Evolutionary conservation across 92 coral and sea anemone species (phyloP).

Genomic region (Galaxea fascicularis): DNA sequence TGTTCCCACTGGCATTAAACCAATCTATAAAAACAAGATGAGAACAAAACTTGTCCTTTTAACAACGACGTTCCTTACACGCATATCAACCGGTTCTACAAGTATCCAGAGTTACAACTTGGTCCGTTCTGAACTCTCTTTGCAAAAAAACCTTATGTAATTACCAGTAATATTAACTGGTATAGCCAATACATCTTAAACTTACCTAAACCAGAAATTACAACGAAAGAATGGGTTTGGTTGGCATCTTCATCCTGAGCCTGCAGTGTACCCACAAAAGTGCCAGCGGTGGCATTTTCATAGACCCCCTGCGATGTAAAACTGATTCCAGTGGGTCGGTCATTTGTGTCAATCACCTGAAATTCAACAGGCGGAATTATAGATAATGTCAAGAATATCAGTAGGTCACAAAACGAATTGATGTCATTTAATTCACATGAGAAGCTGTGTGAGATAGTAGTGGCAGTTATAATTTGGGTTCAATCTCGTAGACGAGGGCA

Average conservation of each 20-base stretch:
- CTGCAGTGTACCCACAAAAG: conserved; percentile 64
- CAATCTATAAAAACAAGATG: conserved; percentile 20
- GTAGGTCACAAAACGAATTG: background rate
- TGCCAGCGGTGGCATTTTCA: conserved; percentile 81
- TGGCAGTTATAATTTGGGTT: no score
- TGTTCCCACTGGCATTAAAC: conserved; percentile 48
- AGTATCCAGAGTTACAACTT: no score
- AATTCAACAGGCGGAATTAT: background rate
- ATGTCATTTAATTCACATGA: no score
- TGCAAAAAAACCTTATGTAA: no score
- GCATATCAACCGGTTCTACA: no score
- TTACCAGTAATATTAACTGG: no score
- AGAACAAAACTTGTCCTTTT: background rate
- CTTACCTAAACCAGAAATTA: conserved; percentile 57
- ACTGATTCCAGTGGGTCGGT: conserved; percentile 57
- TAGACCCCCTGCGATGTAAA: conserved; percentile 69
- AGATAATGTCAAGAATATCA: background rate
- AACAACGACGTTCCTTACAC: no score
- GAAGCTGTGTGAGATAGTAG: no score
- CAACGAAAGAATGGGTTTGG: conserved; percentile 59
- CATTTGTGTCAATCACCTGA: conserved; percentile 80
- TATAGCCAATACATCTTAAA: background rate
- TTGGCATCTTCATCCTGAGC: conserved; percentile 73
- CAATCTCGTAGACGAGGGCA: no score
- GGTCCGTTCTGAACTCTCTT: no score